phyloP scores from a whole-genome alignment of 2,797 vertebrate genomes.

The Pseudomugil gertrudae region DNA sequence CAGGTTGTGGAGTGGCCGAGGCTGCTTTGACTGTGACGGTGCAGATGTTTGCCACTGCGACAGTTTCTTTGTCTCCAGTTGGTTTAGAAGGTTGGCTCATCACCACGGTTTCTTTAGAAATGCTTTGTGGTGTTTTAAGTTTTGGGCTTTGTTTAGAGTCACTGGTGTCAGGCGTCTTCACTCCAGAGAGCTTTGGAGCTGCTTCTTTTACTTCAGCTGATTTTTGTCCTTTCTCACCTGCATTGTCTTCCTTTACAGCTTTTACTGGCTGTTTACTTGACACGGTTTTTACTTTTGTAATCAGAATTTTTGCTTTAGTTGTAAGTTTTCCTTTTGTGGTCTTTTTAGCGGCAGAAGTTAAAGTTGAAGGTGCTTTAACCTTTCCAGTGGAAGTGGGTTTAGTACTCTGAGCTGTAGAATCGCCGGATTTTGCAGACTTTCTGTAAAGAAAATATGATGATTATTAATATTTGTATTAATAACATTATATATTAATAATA shows the following conservation, averaged over 20 bases:
- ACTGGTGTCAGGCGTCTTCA: not conserved
- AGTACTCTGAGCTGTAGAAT: not conserved
- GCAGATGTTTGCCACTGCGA: not conserved
- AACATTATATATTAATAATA: too few species aligned
- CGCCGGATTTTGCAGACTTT: conserved; percentile 1
- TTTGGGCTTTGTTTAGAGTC: not conserved
- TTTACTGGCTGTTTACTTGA: conserved; percentile 10
- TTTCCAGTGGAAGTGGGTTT: not conserved
- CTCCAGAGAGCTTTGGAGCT: not conserved
- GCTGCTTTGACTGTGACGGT: not conserved
- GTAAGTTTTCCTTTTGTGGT: not conserved
- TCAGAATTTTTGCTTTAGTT: conserved; percentile 28
- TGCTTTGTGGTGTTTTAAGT: not conserved
- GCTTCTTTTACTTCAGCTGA: not conserved
- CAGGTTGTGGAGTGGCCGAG: not conserved
- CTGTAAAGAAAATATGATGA: conserved; percentile 35
- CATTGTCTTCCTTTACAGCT: not conserved
- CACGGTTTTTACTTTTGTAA: conserved; percentile 36
- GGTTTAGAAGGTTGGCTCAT: too few species aligned
- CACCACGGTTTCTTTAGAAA: not conserved
- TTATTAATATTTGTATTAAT: too few species aligned
- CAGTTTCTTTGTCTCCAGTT: not conserved
- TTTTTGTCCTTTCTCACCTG: not conserved
- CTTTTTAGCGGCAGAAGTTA: not conserved
- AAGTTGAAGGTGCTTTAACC: not conserved